Conservation (phyloP, 2,113 vertebrate species). For the Pedionomus torquatus region DNA sequence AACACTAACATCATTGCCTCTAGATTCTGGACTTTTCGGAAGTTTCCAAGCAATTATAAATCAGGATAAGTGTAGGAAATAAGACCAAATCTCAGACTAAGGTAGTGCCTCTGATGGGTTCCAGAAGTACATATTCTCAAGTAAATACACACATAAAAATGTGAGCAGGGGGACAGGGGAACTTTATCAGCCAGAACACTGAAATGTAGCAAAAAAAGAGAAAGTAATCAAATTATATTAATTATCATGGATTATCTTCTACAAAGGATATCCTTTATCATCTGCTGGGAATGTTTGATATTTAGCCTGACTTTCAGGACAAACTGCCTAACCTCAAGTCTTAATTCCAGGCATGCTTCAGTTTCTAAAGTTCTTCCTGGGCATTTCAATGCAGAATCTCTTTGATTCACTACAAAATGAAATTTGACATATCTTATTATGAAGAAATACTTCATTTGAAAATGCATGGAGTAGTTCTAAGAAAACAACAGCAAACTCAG, state of each 20-base stretch:
- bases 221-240: background rate
- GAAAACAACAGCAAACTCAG: slow-evolving; percentile 17
- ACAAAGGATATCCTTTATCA: background rate
- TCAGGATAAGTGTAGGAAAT: background rate
- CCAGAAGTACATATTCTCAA: background rate
- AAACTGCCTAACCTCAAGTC: slow-evolving; percentile 12
- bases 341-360: slow-evolving; percentile 31
- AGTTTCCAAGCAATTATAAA: background rate
- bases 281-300: background rate
- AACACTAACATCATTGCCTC: background rate
- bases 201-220: background rate
- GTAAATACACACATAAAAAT: background rate
- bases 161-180: background rate
- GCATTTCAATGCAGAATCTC: background rate
- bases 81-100: background rate
- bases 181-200: background rate
- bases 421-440: slow-evolving; percentile 53
- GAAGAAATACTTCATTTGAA: slow-evolving; percentile 50
- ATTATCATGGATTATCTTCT: background rate
- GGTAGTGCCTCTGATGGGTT: background rate
- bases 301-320: slow-evolving; percentile 16
- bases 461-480: background rate
- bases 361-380: slow-evolving; percentile 30
- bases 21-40: background rate
- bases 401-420: slow-evolving; percentile 47